These are phyloP conservation scores for Caenorhabditis remanei DNA, from an alignment of 1,140 invertebrate genomes.

Conservation along the genomic window DNA sequence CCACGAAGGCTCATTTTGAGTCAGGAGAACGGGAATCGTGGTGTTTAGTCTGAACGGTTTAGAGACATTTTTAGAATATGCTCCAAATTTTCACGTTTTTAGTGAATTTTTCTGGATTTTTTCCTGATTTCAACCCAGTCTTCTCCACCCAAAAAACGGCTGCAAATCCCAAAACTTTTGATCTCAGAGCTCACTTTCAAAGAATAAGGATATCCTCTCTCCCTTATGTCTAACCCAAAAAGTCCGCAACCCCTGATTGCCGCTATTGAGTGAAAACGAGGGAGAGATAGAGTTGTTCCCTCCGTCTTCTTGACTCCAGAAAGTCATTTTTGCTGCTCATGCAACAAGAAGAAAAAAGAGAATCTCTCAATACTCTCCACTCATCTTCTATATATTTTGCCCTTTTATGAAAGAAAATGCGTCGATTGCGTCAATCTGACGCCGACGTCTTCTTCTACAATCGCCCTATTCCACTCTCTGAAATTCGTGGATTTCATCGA, in stretches of 20 bases:
- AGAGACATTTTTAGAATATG: too few relatives aligned
- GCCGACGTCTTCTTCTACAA: conserved; percentile 51
- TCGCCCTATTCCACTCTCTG: neutral
- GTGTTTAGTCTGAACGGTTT: too few relatives aligned
- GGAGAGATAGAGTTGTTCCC: too few relatives aligned
- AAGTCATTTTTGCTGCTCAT: neutral
- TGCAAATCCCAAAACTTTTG: too few relatives aligned
- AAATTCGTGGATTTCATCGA: conserved; percentile 24
- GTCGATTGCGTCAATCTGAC: conserved; percentile 36
- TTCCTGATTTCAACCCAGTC: too few relatives aligned
- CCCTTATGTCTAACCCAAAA: too few relatives aligned
- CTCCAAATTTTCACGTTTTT: too few relatives aligned
- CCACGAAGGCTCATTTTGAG: too few relatives aligned
- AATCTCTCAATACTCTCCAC: neutral
- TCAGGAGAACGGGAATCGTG: too few relatives aligned
- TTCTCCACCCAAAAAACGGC: too few relatives aligned
- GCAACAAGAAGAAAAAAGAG: neutral
- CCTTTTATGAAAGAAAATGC: conserved; percentile 25
- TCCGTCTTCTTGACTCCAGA: neutral
- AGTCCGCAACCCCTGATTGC: neutral
- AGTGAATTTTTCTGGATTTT: too few relatives aligned
- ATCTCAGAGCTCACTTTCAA: neutral
- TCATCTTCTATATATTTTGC: neutral
- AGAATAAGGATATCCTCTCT: neutral
- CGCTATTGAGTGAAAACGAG: conserved; percentile 6